These are phyloP conservation scores for Beris chalybata DNA, from an alignment of 2,888 invertebrate genomes.

Conservation along the genomic window DNA sequence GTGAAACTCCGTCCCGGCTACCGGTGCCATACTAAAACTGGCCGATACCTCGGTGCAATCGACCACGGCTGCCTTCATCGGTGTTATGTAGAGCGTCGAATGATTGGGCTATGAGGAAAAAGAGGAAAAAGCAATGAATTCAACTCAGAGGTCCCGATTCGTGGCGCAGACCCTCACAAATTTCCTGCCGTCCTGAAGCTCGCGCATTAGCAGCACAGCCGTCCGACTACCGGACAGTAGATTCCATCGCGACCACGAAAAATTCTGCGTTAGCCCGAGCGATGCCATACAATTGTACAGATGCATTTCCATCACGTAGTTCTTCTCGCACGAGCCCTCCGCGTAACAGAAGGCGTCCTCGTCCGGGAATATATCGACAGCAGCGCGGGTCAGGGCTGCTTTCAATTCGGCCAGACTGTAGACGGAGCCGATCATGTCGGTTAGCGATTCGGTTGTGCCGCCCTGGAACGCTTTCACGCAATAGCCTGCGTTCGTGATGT, in stretches of 20 bases:
- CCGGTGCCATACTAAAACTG: slow-evolving; percentile 62
- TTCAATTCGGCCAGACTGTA: slow-evolving; percentile 49
- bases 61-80: slow-evolving; percentile 67
- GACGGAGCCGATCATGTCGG: slow-evolving; percentile 51
- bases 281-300: slow-evolving; percentile 78
- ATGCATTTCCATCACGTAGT: slow-evolving; percentile 74
- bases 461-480: slow-evolving; percentile 55
- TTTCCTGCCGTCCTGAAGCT: slow-evolving; percentile 53
- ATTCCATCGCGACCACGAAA: slow-evolving; percentile 80
- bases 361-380: slow-evolving; percentile 82
- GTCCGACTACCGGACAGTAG: slow-evolving; percentile 58
- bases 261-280: slow-evolving; percentile 71
- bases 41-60: slow-evolving; percentile 77
- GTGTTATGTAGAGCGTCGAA: slow-evolving; percentile 63
- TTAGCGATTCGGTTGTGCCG: slow-evolving; percentile 50
- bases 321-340: slow-evolving; percentile 68
- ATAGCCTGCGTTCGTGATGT: slow-evolving; percentile 56
- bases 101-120: slow-evolving; percentile 48
- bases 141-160: slow-evolving; percentile 16
- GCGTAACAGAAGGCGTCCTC: slow-evolving; percentile 74
- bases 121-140: slow-evolving; percentile 10
- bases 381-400: slow-evolving; percentile 60
- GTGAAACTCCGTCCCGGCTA: slow-evolving; percentile 61
- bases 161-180: slow-evolving; percentile 44
- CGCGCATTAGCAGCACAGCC: slow-evolving; percentile 52